Base-by-base conservation (phyloP, 2,113 vertebrate species). In the Equus quagga region DNA sequence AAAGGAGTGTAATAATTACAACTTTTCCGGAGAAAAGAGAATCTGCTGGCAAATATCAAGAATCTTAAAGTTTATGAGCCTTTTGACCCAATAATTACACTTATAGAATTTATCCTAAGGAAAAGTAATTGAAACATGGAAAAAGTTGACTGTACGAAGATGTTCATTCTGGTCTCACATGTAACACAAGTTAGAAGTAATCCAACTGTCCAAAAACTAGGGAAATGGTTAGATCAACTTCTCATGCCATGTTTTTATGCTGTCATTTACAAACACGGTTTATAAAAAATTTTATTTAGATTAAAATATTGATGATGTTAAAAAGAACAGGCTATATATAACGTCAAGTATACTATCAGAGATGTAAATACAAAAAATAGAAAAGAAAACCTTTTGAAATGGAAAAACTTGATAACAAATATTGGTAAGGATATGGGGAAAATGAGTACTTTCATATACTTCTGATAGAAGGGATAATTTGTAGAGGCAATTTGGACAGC, bases 41-140 rank as follows among this genome's bases (percentile, higher is more conserved):
- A 69, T 9, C n/a, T 44, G 13, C 26, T 56, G 69, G 46, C 3
- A 95, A 85, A 89, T 56, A 96, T 58, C 64, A 89, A 86, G n/a
- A 80, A 70, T 24, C 65, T 12, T 60, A 41, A 82, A 79, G 8
- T 7, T 36, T 70, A 70, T 49, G 31, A 72, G 6, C 3, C 9
- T 87, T 82, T 60, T 56, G 41, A 80, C 4, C 33, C 23, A 58
- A 91, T 10, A 70, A 13, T 44, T 36, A 65, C 0, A 49, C 10
- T 69, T 95, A 62, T 21, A 81, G 46, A 97, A 75, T 67, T 70
- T 90, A 67, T 64, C 36, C 14, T 72, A 84, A 49, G 60, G 36
- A 62, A 79, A 93, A 82, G n/a, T 23, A 79, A 49, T 2, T 54
- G 28, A 84, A 73, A 36, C 69, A 49, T n/a, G 8, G 67, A 24